phyloP scores from a whole-genome alignment of 2,888 invertebrate species.

The Spatulosminthurus flaviceps region DNA sequence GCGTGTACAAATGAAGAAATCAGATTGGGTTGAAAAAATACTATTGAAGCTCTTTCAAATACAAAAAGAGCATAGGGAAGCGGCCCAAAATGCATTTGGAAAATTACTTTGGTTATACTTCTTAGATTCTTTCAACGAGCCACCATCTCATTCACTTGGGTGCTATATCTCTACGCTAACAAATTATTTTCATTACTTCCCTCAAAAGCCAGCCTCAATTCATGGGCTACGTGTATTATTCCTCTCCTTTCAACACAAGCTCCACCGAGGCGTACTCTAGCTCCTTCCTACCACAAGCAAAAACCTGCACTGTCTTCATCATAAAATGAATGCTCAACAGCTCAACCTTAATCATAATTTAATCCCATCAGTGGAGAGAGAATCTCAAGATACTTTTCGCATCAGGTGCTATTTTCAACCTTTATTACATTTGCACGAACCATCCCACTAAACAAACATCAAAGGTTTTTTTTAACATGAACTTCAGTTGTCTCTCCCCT shows the following conservation, averaged over 20 bases:
- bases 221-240: slow-evolving; percentile 11
- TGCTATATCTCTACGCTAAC: slow-evolving; percentile 42
- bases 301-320: background rate
- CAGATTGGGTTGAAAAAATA: slow-evolving; percentile 43
- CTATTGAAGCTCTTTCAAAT: background rate
- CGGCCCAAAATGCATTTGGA: slow-evolving; percentile 44
- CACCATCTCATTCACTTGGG: slow-evolving; percentile 37
- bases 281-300: background rate
- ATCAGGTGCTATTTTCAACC: slow-evolving; percentile 14
- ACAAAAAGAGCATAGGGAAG: slow-evolving; percentile 29
- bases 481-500: background rate
- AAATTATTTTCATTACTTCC: slow-evolving; percentile 45
- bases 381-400: background rate
- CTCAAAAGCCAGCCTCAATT: slow-evolving; percentile 42
- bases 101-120: slow-evolving; percentile 39
- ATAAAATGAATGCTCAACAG: background rate
- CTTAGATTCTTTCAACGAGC: slow-evolving; percentile 46
- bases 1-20: too few relatives aligned
- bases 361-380: background rate
- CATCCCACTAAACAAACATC: background rate
- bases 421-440: background rate
- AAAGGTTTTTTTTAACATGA: background rate
- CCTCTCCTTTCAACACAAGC: background rate
- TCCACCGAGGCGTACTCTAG: background rate
- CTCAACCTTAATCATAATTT: slow-evolving; percentile 7